Base-by-base conservation (phyloP, 2,113 vertebrate species). In the Antechinus flavipes region DNA sequence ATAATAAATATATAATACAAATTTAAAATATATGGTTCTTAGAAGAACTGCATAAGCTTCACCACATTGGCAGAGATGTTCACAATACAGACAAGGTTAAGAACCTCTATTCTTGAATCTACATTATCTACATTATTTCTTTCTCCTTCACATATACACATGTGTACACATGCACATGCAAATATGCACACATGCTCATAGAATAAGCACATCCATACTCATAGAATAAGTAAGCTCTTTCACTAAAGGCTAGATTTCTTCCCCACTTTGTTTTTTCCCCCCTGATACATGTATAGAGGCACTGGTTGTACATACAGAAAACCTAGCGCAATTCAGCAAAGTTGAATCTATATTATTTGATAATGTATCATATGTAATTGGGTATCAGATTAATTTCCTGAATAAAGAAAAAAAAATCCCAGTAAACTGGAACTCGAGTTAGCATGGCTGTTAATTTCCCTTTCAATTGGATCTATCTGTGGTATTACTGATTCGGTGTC, bases 191-290 rank as follows among this genome's bases (percentile, higher is more conserved):
- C 35, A 11, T 30, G 6, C 30, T 22, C 24, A 30, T 0, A 23
- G n/a, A 9, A 2, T 22, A 9, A 16, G 26, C n/a, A 68, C 10
- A 19, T n/a, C 0, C 8, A 22, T 35, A 5, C 30, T 22, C 24
- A 30, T 0, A 23, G n/a, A 9, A 2, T 22, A 9, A 16, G 26
- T 19, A 90, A 68, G 16, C 1, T 23, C 47, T 0, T 9, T 47
- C 11, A 16, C 90, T 58, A 0, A 23, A 91, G 92, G 92, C 54
- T 91, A 27, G 54, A 35, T 93, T 95, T 52, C 25, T 19, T 54
- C 47, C 0, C 14, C 24, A 91, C n/a, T 49, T 2, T 92, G 90
- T 58, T 96, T 94, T 96, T 94, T 95, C 89, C 61, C 49, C 47
- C 47, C 49, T 11, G 92, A 47, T 54, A 4, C 11, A 84, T 46